Conservation (phyloP, 1,140 invertebrate species). For the Temnothorax longispinosus region DNA sequence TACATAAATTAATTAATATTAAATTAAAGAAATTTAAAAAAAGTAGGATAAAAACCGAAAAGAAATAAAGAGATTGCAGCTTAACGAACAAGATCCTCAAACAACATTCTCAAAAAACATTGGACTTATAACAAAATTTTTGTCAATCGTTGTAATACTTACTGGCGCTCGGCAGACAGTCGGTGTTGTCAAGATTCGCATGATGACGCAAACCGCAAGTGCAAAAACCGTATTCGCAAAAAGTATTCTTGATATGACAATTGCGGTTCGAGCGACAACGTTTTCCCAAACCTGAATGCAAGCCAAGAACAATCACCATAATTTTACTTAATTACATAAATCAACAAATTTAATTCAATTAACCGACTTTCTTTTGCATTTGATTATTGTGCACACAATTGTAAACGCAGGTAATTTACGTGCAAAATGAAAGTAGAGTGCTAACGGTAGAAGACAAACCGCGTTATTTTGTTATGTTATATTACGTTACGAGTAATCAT, state of each 20-base stretch:
- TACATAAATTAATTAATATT: not conserved
- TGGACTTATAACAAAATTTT: not conserved
- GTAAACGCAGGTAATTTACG: not conserved
- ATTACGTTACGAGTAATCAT: not conserved
- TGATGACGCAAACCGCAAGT: constrained; percentile 77
- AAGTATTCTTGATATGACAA: constrained; percentile 79
- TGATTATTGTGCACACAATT: not conserved
- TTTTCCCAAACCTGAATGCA: constrained; percentile 74
- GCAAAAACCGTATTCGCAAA: constrained; percentile 77
- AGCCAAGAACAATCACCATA: constrained; percentile 2
- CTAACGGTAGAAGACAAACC: not conserved
- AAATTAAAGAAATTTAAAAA: not conserved
- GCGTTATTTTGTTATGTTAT: not conserved
- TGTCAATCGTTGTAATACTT: constrained; percentile 46
- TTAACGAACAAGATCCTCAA: not conserved
- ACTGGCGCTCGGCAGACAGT: constrained; percentile 78
- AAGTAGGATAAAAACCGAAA: not conserved
- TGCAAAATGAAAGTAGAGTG: not conserved
- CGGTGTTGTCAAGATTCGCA: constrained; percentile 72
- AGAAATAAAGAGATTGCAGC: not conserved
- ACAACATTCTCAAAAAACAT: not conserved
- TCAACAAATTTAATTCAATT: not conserved
- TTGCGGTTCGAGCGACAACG: constrained; percentile 76
- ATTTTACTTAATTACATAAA: constrained; percentile 6
- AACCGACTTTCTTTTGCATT: not conserved